Evolutionary conservation across 2,797 vertebrate species (phyloP).

Genomic region (Cossypha niveicapilla): DNA sequence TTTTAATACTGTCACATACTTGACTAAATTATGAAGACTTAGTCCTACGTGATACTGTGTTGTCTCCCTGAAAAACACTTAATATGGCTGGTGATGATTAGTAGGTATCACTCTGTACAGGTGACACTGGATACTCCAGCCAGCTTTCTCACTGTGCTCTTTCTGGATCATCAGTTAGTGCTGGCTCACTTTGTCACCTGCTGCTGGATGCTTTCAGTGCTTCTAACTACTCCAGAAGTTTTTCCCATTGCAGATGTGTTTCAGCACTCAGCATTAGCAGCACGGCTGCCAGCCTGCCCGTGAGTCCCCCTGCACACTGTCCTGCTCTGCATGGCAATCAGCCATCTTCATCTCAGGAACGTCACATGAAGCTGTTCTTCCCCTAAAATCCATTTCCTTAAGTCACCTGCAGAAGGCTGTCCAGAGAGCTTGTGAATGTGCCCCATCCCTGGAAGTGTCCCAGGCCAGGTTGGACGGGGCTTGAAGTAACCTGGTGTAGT

Average conservation of each 20-base stretch:
- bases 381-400: background rate
- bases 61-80: background rate
- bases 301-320: accelerated
- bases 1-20: background rate
- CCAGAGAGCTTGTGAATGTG: background rate
- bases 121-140: background rate
- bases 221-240: background rate
- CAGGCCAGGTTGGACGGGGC: background rate
- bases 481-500: background rate
- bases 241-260: background rate
- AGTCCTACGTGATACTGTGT: background rate
- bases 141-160: background rate
- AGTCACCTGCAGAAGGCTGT: background rate
- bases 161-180: background rate
- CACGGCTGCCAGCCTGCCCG: accelerated
- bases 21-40: background rate
- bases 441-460: background rate
- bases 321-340: background rate
- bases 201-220: background rate
- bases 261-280: background rate
- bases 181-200: background rate
- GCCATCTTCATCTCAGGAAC: background rate
- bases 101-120: background rate
- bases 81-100: background rate
- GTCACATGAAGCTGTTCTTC: background rate